Evolutionary conservation across 2,797 vertebrate genomes (phyloP), one percentile per base, ranked within the genome.

Genomic region (Tarsius wallacei): DNA sequence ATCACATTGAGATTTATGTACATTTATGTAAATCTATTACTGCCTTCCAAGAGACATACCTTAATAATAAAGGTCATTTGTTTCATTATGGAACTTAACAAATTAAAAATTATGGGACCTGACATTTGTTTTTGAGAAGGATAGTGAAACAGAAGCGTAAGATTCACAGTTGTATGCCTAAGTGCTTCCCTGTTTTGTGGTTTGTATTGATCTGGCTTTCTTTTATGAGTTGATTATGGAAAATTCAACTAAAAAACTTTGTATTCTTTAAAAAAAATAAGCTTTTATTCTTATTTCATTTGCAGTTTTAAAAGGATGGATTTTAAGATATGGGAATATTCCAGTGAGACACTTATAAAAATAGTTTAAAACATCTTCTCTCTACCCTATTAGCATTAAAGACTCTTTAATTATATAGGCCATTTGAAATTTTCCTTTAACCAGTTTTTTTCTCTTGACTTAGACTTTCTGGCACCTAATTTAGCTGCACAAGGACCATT

Each of bases 391-490:
- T 94, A n/a, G 87, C 89, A 71, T 77, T 82, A 77, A 66, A 73
- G 77, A 82, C 68, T 36, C 61, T 93, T 92, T 87, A 92, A 95
- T 53, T 82, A 11, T 47, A 91, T 8, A 82, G 85, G 12, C 71
- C 51, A 31, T 78, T 87, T 70, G 88, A 82, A 82, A 42, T 89
- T 97, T 96, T 93, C 81, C 73, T 73, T 51, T 57, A 93, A 57
- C 55, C 49, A 49, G 10, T 31, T 68, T 96, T 94, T 92, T 94
- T 15, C 63, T 93, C 71, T 88, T 33, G 7, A 82, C 21, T 88
- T 90, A 83, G 88, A 47, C 82, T 91, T 94, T 91, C 49, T 95
- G 89, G 74, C 59, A 93, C 63, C 88, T 93, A 74, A 76, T 83
- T 87, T 87, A 91, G 51, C 53, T 36, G 21, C 36, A 84, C 47